These are phyloP conservation scores for Halcyon leucocephala DNA, from an alignment of 2,797 vertebrate species.

Conservation along the genomic window DNA sequence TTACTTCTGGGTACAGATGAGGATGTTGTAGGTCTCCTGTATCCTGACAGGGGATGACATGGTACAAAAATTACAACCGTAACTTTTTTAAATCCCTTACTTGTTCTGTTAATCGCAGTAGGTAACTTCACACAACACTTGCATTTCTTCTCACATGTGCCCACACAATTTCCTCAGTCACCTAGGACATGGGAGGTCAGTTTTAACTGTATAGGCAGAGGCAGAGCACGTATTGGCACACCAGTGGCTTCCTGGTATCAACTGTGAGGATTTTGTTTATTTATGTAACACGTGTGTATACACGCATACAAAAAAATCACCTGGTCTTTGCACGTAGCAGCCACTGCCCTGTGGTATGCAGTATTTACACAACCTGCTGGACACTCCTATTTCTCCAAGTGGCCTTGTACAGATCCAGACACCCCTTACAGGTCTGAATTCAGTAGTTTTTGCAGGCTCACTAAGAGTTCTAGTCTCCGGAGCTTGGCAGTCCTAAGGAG, in stretches of 20 bases:
- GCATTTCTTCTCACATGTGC: background rate
- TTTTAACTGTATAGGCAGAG: background rate
- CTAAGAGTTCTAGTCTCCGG: too few species aligned
- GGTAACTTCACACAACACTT: too few species aligned
- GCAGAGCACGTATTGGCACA: background rate
- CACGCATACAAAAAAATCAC: background rate
- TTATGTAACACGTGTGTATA: background rate
- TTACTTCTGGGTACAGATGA: too few species aligned
- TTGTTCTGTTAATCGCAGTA: too few species aligned
- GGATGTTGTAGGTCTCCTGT: too few species aligned
- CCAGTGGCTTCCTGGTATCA: background rate
- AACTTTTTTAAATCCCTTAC: too few species aligned
- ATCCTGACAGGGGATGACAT: too few species aligned
- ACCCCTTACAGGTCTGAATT: background rate
- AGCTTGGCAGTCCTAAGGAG: too few species aligned
- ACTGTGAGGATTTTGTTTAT: background rate
- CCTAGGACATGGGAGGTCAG: background rate
- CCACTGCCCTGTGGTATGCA: background rate
- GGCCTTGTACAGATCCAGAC: background rate
- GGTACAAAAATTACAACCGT: too few species aligned
- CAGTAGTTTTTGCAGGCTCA: too few species aligned
- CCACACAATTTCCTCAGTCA: background rate
- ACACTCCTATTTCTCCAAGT: background rate
- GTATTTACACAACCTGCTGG: background rate
- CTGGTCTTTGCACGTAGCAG: background rate